Evolutionary conservation across 2,888 invertebrate genomes (phyloP), one percentile per base, ranked within the genome.

Genomic region (Acrobasis consociella): DNA sequence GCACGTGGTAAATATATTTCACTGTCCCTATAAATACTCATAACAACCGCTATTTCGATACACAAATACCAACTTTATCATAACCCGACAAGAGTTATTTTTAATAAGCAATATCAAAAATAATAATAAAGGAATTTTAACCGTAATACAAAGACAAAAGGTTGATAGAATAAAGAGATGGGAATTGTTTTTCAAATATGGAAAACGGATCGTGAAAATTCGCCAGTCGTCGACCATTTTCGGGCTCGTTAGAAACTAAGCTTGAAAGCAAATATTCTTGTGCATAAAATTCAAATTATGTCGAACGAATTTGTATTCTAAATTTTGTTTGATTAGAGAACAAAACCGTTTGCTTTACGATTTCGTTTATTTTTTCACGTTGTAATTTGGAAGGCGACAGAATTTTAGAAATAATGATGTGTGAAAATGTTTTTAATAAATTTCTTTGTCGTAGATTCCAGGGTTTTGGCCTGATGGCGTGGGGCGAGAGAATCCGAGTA

Each of bases 1-100:
- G 74, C 88, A 87, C 86, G 86, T 87, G 84, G 77, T 73, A 70
- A 74, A 77, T 74, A 76, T 71, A 74, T 73, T 70, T 67, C 63
- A 58, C 60, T 62, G 49, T 64, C 63, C 31, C 58, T 15, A 61
- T 51, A 58, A 55, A 17, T 62, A 50, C 69, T 16, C 64, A 73
- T 66, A 62, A 60, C 39, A 13, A 16, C 55, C 56, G 22, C 38
- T 10, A 9, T 42, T 42, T 8, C 10, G 13, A 39, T 42, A 62
- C 15, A 5, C 11, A 16, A 63, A 62, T 60, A 51, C 22, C 55
- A 62, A 69, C 67, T 63, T 65, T 62, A 67, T 58, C 60, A 37
- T 51, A 63, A 67, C 22, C 9, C 7, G 17, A 8, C 49, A 67
- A 58, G 46, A 56, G 63, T 56, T 50, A 62, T 46, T 62, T 58